A percentile compares a stretch with the other conserved stretches of the same genome.
These are phyloP conservation scores for Xestia xanthographa DNA, from an alignment of 2,888 invertebrate genomes.

Conservation along the genomic window DNA sequence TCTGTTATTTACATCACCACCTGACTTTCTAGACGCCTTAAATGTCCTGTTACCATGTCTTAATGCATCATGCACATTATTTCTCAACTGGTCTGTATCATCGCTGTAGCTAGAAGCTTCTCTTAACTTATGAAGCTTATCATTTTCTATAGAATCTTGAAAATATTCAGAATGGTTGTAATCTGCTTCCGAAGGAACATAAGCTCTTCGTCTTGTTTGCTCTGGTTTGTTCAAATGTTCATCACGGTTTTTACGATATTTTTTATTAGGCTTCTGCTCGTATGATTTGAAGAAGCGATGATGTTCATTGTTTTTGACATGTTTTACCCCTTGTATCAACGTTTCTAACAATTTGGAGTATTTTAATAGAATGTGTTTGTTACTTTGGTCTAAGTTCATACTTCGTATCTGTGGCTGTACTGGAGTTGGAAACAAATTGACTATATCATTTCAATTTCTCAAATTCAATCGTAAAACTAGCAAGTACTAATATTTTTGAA, in stretches of 20 bases:
- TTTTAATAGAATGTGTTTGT: background rate
- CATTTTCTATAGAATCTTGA: constrained; percentile 6
- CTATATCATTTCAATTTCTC: background rate
- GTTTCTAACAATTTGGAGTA: background rate
- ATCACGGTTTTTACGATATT: background rate
- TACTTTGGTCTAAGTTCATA: background rate
- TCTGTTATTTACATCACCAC: background rate
- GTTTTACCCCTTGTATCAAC: background rate
- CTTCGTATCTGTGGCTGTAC: background rate
- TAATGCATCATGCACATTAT: constrained; percentile 45
- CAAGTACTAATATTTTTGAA: background rate
- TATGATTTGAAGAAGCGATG: too few species aligned
- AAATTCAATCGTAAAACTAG: background rate
- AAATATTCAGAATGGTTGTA: background rate
- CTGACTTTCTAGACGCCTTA: constrained; percentile 10
- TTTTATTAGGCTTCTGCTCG: background rate
- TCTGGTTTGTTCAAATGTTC: background rate
- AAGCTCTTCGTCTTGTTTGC: background rate
- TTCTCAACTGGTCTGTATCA: constrained; percentile 39
- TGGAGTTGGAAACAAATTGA: background rate
- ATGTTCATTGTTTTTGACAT: too few species aligned
- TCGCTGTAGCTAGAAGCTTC: constrained; percentile 51
- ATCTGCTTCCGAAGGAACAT: constrained; percentile 23
- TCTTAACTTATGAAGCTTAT: constrained; percentile 37
- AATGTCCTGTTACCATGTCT: constrained; percentile 46